Evolutionary conservation across 2,797 vertebrate species (phyloP).

Genomic region (Nyctalus aviator): DNA sequence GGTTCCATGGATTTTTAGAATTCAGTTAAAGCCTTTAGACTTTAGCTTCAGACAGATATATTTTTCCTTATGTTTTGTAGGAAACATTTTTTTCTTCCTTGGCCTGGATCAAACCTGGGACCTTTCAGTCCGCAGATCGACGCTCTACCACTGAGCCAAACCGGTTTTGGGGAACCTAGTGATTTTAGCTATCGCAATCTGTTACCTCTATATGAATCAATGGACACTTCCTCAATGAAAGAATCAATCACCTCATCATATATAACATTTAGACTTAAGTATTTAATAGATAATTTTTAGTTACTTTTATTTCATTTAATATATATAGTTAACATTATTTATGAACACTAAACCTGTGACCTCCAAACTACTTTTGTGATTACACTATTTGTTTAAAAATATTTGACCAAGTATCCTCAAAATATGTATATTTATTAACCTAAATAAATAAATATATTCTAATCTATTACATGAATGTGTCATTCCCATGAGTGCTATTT

Average conservation of each 20-base stretch:
- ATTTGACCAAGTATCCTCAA: background rate
- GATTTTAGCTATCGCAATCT: background rate
- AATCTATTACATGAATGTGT: background rate
- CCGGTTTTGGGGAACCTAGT: background rate
- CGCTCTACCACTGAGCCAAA: too few relatives aligned
- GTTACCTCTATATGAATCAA: background rate
- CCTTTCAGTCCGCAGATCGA: too few relatives aligned
- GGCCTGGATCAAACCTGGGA: too few relatives aligned
- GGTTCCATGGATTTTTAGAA: conserved; percentile 27
- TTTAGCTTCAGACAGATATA: background rate
- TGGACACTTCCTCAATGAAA: background rate
- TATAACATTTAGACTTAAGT: background rate
- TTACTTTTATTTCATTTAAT: background rate
- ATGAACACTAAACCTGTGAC: background rate
- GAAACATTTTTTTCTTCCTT: background rate
- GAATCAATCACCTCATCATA: background rate
- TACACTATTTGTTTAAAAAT: conserved; percentile 7
- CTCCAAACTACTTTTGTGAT: background rate
- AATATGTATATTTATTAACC: background rate
- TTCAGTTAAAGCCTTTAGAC: background rate
- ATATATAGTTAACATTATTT: background rate
- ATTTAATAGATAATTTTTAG: background rate
- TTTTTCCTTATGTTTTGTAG: background rate
- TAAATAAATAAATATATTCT: background rate
- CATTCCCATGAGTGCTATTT: background rate